phyloP scores from a whole-genome alignment of 2,113 vertebrate species.

The Herpetotheres cachinnans region DNA sequence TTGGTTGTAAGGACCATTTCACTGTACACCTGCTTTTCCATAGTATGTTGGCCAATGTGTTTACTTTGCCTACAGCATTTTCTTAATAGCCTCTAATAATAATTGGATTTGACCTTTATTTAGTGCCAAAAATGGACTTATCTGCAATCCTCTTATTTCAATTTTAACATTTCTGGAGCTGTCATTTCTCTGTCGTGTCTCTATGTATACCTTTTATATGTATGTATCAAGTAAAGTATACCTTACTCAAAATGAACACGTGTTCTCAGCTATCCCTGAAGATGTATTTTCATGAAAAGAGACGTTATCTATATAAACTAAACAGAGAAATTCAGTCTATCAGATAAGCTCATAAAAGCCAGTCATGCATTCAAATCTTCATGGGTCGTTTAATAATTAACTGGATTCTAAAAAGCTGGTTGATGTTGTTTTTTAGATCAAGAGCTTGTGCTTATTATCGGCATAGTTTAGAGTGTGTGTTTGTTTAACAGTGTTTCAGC shows the following conservation, averaged over 20 bases:
- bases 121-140: background rate
- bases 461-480: background rate
- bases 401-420: conserved; percentile 27
- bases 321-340: background rate
- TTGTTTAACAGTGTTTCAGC: background rate
- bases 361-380: conserved; percentile 36
- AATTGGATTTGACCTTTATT: background rate
- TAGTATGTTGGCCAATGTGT: background rate
- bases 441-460: conserved; percentile 8
- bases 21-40: background rate
- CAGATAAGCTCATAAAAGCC: background rate
- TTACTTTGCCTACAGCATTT: background rate
- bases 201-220: background rate
- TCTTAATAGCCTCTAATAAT: background rate
- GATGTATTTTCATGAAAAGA: background rate
- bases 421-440: conserved; percentile 19
- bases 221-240: background rate
- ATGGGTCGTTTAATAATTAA: conserved; percentile 64
- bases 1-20: background rate
- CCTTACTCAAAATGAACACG: background rate
- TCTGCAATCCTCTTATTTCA: background rate
- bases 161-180: background rate
- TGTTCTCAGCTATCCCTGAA: background rate
- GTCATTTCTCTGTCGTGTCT: background rate
- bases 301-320: background rate